phyloP scores from a whole-genome alignment of 1,140 invertebrate species.

The Procambarus clarkii region DNA sequence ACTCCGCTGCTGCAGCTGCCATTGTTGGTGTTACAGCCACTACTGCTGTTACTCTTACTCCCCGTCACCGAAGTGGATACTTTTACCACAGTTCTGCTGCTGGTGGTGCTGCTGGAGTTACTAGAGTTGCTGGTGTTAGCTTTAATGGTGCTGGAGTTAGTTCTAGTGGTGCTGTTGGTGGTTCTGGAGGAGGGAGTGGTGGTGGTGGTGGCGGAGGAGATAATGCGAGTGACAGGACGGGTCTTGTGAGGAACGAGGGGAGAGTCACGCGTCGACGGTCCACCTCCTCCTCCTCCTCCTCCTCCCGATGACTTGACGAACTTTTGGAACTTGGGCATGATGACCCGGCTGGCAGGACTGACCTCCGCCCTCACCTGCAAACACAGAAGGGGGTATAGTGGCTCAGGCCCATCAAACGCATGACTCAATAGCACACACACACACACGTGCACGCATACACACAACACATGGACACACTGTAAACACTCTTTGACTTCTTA shows the following conservation, averaged over 20 bases:
- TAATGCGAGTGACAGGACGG: background rate
- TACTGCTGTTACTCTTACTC: background rate
- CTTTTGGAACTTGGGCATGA: slow-evolving; percentile 57
- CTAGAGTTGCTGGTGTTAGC: background rate
- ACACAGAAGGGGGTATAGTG: too few species aligned
- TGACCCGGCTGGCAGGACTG: background rate
- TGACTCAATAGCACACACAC: background rate
- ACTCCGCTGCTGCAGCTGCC: background rate
- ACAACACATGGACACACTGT: too few species aligned
- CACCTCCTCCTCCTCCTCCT: background rate
- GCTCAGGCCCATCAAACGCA: too few species aligned
- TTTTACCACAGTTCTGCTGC: slow-evolving; percentile 25
- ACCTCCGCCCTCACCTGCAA: slow-evolving; percentile 23
- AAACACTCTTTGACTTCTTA: too few species aligned
- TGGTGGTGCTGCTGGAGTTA: background rate
- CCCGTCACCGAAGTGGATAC: background rate
- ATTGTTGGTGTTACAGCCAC: background rate
- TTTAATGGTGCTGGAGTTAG: background rate
- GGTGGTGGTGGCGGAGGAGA: background rate
- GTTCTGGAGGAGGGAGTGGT: background rate
- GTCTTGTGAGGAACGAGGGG: background rate
- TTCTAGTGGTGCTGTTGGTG: background rate
- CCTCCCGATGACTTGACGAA: slow-evolving; percentile 28
- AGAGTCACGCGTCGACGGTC: background rate
- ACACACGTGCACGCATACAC: background rate